A percentile compares a stretch with the other conserved stretches of the same genome.
These are phyloP conservation scores for Amiota mariae DNA, from an alignment of 2,888 invertebrate genomes.

Conservation along the genomic window DNA sequence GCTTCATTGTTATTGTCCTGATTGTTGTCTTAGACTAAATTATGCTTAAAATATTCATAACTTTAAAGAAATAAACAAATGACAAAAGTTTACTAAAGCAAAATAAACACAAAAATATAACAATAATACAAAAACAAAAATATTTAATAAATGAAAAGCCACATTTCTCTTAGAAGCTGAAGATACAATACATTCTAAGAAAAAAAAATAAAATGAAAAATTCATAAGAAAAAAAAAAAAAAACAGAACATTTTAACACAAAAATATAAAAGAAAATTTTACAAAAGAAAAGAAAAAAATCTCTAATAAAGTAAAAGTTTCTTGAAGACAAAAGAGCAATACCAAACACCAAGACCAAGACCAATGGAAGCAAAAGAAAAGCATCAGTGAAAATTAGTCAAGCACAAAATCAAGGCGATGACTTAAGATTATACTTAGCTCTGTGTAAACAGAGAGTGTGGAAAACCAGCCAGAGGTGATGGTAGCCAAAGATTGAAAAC, in stretches of 20 bases:
- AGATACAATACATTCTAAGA: slow-evolving; percentile 57
- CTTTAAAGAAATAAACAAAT: neutral
- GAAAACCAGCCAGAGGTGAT: neutral
- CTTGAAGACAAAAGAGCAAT: slow-evolving; percentile 3
- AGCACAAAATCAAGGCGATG: slow-evolving; percentile 58
- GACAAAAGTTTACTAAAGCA: neutral
- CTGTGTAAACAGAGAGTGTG: neutral
- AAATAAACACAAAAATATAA: neutral
- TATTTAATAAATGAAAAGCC: neutral
- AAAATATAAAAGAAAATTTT: slow-evolving; percentile 32
- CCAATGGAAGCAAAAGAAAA: neutral
- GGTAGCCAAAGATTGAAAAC: neutral
- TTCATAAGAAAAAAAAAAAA: slow-evolving; percentile 37
- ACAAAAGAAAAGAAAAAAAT: too few species aligned
- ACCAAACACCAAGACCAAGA: neutral
- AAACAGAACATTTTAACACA: slow-evolving; percentile 41
- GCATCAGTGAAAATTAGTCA: slow-evolving; percentile 50
- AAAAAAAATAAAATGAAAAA: slow-evolving; percentile 36
- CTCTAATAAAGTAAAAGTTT: too few species aligned
- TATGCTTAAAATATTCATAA: slow-evolving; percentile 11
- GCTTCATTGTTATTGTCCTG: too few species aligned
- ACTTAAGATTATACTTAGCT: slow-evolving; percentile 42
- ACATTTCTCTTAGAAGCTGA: neutral
- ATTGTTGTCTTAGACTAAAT: neutral
- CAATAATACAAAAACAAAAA: neutral